Conservation (phyloP, 2,113 vertebrate genomes). For the Elaphurus davidianus region DNA sequence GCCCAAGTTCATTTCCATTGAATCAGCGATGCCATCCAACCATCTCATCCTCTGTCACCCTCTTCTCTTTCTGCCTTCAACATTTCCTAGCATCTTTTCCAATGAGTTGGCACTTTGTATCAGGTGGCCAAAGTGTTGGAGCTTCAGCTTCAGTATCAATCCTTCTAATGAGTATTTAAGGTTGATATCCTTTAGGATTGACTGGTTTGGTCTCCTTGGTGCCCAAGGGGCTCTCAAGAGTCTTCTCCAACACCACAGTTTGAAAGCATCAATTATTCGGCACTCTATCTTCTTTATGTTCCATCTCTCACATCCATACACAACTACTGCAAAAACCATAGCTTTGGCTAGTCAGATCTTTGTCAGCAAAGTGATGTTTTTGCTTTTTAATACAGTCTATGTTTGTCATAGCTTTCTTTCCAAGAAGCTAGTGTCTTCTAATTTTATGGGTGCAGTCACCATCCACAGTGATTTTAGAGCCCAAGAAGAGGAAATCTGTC, state of each 20-base stretch:
- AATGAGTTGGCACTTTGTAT: background rate
- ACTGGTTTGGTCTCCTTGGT: background rate
- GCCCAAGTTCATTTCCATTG: background rate
- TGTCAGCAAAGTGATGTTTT: no score
- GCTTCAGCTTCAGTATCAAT: background rate
- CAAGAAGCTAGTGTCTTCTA: no score
- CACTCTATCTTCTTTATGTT: rapidly evolving
- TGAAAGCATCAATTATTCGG: background rate
- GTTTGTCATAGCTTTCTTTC: no score
- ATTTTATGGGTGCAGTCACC: no score
- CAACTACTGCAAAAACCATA: background rate
- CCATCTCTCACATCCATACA: background rate
- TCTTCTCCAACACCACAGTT: background rate
- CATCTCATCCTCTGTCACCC: background rate
- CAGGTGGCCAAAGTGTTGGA: background rate
- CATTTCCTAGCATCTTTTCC: background rate
- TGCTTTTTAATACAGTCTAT: no score
- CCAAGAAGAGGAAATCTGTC: no score
- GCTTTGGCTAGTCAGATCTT: no score
- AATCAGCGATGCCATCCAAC: background rate
- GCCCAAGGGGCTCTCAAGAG: background rate
- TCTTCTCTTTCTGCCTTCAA: background rate
- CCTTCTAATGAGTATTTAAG: background rate
- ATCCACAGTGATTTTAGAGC: no score
- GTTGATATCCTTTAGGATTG: background rate